A percentile compares a stretch with the other conserved stretches of the same genome.
Conservation (phyloP, 2,888 invertebrate genomes). For the Griposia aprilina region DNA sequence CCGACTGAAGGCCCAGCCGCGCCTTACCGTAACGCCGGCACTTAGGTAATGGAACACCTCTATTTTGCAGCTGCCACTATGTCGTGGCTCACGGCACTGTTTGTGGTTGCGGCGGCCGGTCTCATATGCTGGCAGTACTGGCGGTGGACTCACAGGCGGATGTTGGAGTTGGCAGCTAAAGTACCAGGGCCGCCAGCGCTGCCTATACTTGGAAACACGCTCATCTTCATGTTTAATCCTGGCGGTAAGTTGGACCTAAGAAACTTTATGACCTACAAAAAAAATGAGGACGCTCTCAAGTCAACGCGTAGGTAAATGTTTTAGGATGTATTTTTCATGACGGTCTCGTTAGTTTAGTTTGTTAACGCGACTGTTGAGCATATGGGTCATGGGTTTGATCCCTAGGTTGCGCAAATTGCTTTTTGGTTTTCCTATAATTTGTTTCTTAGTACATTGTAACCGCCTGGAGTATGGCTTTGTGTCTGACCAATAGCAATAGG, state of each 20-base stretch:
- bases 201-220: constrained; percentile 81
- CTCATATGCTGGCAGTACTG: constrained; percentile 77
- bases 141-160: constrained; percentile 75
- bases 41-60: background rate
- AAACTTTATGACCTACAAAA: background rate
- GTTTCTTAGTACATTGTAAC: background rate
- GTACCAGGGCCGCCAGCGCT: constrained; percentile 80
- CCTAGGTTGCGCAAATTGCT: background rate
- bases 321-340: background rate
- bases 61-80: constrained; percentile 42
- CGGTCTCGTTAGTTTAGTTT: background rate
- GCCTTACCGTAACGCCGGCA: too few relatives aligned
- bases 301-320: background rate
- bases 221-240: constrained; percentile 76
- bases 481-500: too few relatives aligned
- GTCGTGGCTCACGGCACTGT: constrained; percentile 48
- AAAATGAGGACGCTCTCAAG: background rate
- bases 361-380: background rate
- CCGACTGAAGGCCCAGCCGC: too few relatives aligned
- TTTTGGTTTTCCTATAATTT: background rate
- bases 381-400: background rate
- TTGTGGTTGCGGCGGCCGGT: constrained; percentile 26
- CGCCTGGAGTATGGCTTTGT: too few relatives aligned
- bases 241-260: constrained; percentile 71
- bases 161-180: constrained; percentile 74